A percentile compares a stretch with the other conserved stretches of the same genome.
Evolutionary conservation across 2,113 vertebrate genomes (phyloP).

Genomic region (Ovis canadensis): DNA sequence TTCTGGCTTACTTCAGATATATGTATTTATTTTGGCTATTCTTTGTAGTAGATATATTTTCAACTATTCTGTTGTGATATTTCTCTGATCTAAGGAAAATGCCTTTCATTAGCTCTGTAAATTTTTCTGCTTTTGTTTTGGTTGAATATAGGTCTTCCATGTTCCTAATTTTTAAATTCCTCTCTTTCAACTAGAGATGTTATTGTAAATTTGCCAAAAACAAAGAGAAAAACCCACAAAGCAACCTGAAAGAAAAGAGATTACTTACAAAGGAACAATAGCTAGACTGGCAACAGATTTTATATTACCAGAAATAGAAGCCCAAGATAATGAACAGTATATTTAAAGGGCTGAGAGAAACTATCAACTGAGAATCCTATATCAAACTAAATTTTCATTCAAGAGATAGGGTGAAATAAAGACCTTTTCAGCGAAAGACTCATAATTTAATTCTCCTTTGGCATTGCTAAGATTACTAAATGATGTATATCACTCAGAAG

Average conservation of each 20-base stretch:
- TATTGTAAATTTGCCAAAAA: constrained; percentile 20
- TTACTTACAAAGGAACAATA: neutral
- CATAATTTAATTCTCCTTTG: neutral
- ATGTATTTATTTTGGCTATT: neutral
- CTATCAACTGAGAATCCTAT: neutral
- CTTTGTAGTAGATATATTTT: neutral
- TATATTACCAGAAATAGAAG: neutral
- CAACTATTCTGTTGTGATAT: neutral
- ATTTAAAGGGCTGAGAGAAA: neutral
- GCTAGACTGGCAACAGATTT: neutral
- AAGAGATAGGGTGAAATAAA: neutral
- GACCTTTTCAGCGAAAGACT: neutral
- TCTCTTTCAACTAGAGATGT: neutral
- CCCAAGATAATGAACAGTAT: neutral
- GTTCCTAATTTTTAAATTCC: neutral
- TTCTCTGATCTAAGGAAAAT: neutral
- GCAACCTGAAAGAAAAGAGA: neutral
- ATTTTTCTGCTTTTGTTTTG: neutral
- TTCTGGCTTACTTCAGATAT: neutral
- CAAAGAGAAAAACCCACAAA: neutral
- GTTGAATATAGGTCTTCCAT: neutral
- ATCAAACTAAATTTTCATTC: neutral
- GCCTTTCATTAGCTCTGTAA: neutral
- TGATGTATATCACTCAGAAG: neutral
- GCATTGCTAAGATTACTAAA: neutral